Base-by-base conservation (phyloP, 2,113 vertebrate genomes). In the Trachemys scripta region DNA sequence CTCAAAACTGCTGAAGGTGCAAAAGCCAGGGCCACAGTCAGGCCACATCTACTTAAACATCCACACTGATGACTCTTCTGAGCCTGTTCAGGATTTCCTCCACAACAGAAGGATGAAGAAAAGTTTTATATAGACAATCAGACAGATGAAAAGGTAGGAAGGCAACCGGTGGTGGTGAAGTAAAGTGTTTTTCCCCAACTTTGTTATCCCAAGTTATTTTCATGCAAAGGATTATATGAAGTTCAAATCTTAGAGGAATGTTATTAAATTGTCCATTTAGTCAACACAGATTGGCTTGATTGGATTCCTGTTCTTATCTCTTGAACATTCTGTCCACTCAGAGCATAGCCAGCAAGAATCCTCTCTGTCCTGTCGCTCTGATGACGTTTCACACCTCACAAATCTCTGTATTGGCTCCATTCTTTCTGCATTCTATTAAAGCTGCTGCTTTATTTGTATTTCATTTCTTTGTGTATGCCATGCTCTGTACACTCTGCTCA, bases 321-420 rank as follows among this genome's bases (percentile, higher is more conserved):
- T 1, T 17, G 86, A 80, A 42, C 47, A 35, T 50, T 85, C 6
- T 1, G 1, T 49, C 80, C 81, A 25, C 7, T 75, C 47, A n/a
- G 42, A 54, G 27, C 2, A 0, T 0, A 38, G 35, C 0, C 11
- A 5, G 65, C n/a, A 72, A 72, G 65, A 72, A 72, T 72, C 19
- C n/a, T 38, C 16, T 56, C 14, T 83, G 19, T 80, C 49, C 1
- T 0, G 2, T 5, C 31, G 49, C 0, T 0, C 1, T 51, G 53
- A 38, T 2, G 29, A 0, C 25, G 38, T 42, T 80, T 5, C 4
- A 0, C 6, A 25, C 20, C 27, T 76, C 24, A 27, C 24, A 0
- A 5, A 1, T 4, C 76, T 80, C 65, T 20, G 57, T 22, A 0
- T 7, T n/a, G 17, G 17, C n/a, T 24, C 85, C 25, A 53, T 11